These are phyloP conservation scores for Yponomeuta evonymella DNA, from an alignment of 2,888 invertebrate genomes.

Conservation along the genomic window DNA sequence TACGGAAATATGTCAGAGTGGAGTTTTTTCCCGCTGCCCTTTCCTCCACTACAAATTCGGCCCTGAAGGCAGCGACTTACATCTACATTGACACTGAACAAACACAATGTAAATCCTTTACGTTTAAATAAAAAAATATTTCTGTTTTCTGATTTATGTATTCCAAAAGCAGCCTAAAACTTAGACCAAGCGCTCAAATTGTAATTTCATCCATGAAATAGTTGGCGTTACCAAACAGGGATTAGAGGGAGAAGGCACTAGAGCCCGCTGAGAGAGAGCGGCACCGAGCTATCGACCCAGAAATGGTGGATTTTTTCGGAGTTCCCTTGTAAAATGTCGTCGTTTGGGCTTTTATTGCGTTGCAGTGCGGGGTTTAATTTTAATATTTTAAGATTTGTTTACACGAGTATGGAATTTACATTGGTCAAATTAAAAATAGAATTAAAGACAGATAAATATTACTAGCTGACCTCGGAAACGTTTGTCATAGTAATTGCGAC, in stretches of 20 bases:
- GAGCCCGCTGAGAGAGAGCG: constrained; percentile 35
- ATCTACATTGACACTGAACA: background rate
- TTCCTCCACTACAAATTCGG: too few relatives aligned
- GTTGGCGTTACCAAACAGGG: constrained; percentile 76
- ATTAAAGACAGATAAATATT: too few relatives aligned
- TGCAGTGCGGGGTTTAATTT: too few relatives aligned
- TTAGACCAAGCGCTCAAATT: constrained; percentile 33
- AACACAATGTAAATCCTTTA: background rate
- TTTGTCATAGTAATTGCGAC: too few relatives aligned
- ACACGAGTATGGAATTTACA: too few relatives aligned
- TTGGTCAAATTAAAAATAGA: too few relatives aligned
- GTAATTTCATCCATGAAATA: constrained; percentile 77
- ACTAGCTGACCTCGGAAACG: too few relatives aligned
- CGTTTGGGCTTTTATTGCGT: constrained; percentile 5
- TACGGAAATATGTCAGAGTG: background rate
- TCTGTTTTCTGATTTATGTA: background rate
- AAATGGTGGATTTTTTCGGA: constrained; percentile 17
- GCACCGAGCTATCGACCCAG: constrained; percentile 23
- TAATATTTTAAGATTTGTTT: too few relatives aligned
- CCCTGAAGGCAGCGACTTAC: background rate
- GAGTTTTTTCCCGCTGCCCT: background rate
- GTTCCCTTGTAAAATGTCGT: constrained; percentile 14
- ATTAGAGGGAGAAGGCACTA: constrained; percentile 58
- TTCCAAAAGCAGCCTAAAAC: constrained; percentile 26
- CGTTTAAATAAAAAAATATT: too few relatives aligned